Conservation (phyloP, 2,113 vertebrate genomes). For the Elaphurus davidianus region DNA sequence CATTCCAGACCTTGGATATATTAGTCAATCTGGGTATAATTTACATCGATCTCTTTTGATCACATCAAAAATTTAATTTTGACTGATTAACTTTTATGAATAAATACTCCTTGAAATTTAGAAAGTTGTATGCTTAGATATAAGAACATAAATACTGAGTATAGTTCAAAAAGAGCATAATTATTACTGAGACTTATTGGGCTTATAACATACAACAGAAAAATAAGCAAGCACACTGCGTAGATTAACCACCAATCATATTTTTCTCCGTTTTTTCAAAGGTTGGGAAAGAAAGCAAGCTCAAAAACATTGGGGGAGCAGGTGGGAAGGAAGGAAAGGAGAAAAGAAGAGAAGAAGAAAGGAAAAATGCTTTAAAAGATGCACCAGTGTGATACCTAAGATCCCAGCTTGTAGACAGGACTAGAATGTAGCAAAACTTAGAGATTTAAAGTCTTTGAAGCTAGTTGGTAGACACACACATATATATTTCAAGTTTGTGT, state of each 20-base stretch:
- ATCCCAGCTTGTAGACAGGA: neutral
- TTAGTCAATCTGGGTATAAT: conserved; percentile 7
- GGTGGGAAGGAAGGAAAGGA: neutral
- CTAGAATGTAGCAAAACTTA: conserved; percentile 5
- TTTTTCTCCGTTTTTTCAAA: neutral
- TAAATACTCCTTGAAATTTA: conserved; percentile 44
- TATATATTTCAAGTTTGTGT: conserved; percentile 33
- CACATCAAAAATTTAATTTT: conserved; percentile 58
- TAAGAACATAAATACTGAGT: conserved; percentile 22
- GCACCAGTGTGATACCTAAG: neutral
- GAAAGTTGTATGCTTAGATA: conserved; percentile 6
- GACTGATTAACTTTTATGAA: conserved; percentile 52
- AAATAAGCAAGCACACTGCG: conserved; percentile 27
- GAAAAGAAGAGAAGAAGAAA: neutral
- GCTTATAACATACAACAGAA: conserved; percentile 28
- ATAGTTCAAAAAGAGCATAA: conserved; percentile 5
- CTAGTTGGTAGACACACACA: neutral
- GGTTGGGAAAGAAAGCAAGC: neutral
- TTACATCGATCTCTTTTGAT: conserved; percentile 47
- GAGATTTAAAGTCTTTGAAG: conserved; percentile 19
- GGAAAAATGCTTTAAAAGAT: neutral
- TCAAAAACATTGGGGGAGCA: neutral
- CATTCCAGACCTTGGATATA: neutral
- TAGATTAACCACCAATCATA: conserved; percentile 11
- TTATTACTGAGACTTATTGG: conserved; percentile 5